Evolutionary conservation across 53 echinoderm and acorn worm species (phyloP).

Genomic region (Antedon mediterranea): DNA sequence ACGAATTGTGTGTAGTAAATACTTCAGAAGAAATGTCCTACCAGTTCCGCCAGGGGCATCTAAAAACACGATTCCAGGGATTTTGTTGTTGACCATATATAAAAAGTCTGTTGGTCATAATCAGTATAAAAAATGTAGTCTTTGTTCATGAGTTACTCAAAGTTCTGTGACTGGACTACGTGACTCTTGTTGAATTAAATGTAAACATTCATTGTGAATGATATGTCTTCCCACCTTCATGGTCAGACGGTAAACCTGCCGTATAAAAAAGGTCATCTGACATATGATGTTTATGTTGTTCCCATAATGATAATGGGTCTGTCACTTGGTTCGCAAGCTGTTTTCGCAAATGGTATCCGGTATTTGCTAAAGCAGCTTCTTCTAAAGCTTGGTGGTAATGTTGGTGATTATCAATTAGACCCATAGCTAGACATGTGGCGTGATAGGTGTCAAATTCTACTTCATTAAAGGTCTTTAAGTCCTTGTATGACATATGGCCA

Average conservation of each 20-base stretch:
- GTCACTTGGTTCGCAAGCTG: not conserved
- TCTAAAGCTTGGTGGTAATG: constrained; percentile 10
- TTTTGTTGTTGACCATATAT: not conserved
- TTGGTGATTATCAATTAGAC: constrained; percentile 18
- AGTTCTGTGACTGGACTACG: too few relatives aligned
- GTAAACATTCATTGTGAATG: too few relatives aligned
- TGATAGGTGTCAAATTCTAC: too few relatives aligned
- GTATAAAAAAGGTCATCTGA: constrained; percentile 17
- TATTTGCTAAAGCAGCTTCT: constrained; percentile 13
- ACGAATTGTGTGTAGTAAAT: not conserved
- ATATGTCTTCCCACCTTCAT: not conserved
- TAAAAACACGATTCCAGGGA: not conserved
- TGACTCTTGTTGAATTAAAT: too few relatives aligned
- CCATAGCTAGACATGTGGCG: constrained; percentile 19
- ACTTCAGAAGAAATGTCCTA: not conserved
- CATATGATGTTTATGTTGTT: constrained; percentile 10
- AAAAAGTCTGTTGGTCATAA: too few relatives aligned
- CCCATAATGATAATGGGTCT: constrained; percentile 2
- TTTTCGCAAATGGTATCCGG: too few relatives aligned
- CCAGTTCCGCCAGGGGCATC: not conserved
- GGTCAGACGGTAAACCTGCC: constrained; percentile 4
- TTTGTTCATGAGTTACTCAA: too few relatives aligned
- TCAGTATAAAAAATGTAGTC: too few relatives aligned
- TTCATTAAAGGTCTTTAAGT: too few relatives aligned
- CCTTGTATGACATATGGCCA: too few relatives aligned